Evolutionary conservation across 1,140 invertebrate genomes (phyloP), one percentile per base, ranked within the genome.

Genomic region (Cotesia typhae): DNA sequence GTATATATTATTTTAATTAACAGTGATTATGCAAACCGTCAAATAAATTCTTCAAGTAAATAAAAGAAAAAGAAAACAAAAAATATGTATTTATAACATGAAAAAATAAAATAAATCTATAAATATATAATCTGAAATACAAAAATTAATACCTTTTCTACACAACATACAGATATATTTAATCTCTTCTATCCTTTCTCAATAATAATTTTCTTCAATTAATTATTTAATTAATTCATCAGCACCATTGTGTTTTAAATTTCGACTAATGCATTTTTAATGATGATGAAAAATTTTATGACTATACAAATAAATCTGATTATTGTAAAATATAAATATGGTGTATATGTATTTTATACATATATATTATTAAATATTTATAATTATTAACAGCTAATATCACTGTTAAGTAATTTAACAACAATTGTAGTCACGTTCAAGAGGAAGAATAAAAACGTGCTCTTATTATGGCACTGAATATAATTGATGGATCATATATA

Each of bases 381-480:
- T 28, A 28, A 28, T 28, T 55, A n/a, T 28, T 37, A 64, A 53
- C 14, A 71, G 74, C 79, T 71, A 80, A 80, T 60, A 60, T 60
- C 28, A 36, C 17, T 60, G 59, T 60, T 36, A 60, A 60, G 77
- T 74, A 74, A 17, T 68, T 81, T 47, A 47, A 47, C 74, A 80
- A 81, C 79, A 77, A 79, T 72, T 77, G 78, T 79, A 74, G 77
- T 73, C 75, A 67, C 65, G 77, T 75, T 74, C 67, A 63, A 37
- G 36, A 41, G 59, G 65, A 70, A 64, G 78, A 60, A 35, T 60
- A 20, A 60, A 60, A 20, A 20, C 28, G 59, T 60, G 59, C 59
- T 60, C 59, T 80, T 71, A 75, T 78, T 81, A 81, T 81, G 80
- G 80, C 80, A 80, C 80, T 79, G 75, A 76, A 78, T 71, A 74